Percentiles rank a stretch among this genome's conserved stretches.
These are phyloP conservation scores for Mastomys coucha DNA, from an alignment of 2,113 vertebrate species.

Conservation along the genomic window DNA sequence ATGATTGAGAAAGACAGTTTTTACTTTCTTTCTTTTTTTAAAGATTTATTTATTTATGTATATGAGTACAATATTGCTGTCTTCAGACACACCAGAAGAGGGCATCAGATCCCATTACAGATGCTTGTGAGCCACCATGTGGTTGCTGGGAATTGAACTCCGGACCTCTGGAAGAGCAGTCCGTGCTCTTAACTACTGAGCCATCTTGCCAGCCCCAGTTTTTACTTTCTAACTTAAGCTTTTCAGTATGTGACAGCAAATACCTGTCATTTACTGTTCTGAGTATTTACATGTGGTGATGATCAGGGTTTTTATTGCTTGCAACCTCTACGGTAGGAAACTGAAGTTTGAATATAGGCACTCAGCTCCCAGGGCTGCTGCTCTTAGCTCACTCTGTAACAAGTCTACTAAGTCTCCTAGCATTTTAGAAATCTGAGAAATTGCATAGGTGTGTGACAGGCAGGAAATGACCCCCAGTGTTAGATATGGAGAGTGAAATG, in stretches of 20 bases:
- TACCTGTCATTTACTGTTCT: background rate
- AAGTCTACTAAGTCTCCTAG: background rate
- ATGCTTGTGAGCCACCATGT: too few species aligned
- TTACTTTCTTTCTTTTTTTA: too few species aligned
- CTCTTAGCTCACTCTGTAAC: background rate
- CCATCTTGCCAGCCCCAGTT: too few species aligned
- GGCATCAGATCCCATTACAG: too few species aligned
- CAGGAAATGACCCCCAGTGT: background rate
- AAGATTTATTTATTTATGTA: too few species aligned
- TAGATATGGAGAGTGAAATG: slow-evolving; percentile 11
- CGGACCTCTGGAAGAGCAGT: too few species aligned
- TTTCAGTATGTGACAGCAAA: slow-evolving; percentile 41
- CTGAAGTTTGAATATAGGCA: background rate
- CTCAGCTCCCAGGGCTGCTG: background rate
- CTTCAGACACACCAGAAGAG: too few species aligned
- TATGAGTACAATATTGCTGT: too few species aligned
- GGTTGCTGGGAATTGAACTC: too few species aligned
- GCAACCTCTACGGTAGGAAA: background rate
- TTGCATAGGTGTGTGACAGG: background rate
- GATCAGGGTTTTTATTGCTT: background rate
- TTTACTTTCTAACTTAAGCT: slow-evolving; percentile 40
- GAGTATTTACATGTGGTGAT: background rate
- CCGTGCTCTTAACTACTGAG: too few species aligned
- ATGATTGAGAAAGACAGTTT: background rate
- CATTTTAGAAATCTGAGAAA: background rate